These are phyloP conservation scores for Girardinichthys multiradiatus DNA, from an alignment of 2,113 vertebrate species.

Conservation along the genomic window DNA sequence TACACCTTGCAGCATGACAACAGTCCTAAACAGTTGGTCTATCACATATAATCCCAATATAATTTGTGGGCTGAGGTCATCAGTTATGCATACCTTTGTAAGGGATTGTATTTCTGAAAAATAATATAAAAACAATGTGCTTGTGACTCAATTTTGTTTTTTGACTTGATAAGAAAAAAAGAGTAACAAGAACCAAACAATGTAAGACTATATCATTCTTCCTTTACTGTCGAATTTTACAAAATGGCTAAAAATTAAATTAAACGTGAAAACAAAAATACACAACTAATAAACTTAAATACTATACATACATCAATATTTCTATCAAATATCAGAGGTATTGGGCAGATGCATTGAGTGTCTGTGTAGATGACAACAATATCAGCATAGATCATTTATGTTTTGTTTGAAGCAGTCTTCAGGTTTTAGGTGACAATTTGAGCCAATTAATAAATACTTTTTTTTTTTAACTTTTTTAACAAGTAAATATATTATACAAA, in stretches of 20 bases:
- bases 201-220: not conserved
- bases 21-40: not conserved
- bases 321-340: constrained; percentile 12
- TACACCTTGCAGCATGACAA: not conserved
- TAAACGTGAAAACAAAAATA: constrained; percentile 21
- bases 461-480: constrained; percentile 82
- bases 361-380: constrained; percentile 26
- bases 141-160: too few species aligned
- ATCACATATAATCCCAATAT: not conserved
- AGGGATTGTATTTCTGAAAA: not conserved
- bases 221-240: not conserved
- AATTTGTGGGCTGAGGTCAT: not conserved
- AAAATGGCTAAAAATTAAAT: constrained; percentile 8
- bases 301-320: constrained; percentile 12
- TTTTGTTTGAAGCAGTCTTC: constrained; percentile 88
- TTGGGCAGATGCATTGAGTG: constrained; percentile 22
- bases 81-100: not conserved
- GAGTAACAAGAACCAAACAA: not conserved
- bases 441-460: constrained; percentile 98
- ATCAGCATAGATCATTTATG: constrained; percentile 22
- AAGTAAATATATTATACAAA: constrained; percentile 85
- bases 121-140: not conserved
- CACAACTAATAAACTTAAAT: constrained; percentile 11
- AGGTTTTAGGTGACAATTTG: constrained; percentile 83
- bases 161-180: not conserved